These are phyloP conservation scores for Takifugu flavidus DNA, from an alignment of 2,113 vertebrate genomes.

Conservation along the genomic window DNA sequence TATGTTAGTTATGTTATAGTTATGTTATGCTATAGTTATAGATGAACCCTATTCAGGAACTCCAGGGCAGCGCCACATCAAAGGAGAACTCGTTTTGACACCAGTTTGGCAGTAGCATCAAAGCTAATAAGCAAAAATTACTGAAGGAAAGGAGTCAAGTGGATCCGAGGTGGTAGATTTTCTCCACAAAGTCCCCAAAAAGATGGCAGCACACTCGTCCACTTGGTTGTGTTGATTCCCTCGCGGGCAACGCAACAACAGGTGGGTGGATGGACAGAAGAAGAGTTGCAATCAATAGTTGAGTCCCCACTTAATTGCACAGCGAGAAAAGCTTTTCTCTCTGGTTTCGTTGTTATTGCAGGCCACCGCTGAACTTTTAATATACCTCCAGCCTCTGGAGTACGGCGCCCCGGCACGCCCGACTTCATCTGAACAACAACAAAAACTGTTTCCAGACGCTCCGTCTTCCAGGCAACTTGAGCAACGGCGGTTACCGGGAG, in stretches of 20 bases:
- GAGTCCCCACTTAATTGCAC: conserved; percentile 65
- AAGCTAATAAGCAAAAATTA: too few species aligned
- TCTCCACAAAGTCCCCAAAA: too few species aligned
- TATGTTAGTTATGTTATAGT: too few species aligned
- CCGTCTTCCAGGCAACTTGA: conserved; percentile 42
- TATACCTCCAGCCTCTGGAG: conserved; percentile 63
- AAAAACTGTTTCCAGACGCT: conserved; percentile 44
- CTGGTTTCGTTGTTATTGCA: conserved; percentile 60
- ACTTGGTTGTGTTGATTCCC: conserved; percentile 43
- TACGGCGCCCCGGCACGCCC: conserved; percentile 36
- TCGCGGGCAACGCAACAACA: conserved; percentile 53
- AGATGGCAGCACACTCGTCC: conserved; percentile 2
- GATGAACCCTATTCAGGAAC: too few species aligned
- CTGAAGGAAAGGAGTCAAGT: too few species aligned
- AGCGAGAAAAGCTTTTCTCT: conserved; percentile 60
- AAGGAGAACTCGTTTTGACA: too few species aligned
- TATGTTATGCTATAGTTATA: too few species aligned
- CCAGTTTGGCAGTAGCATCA: too few species aligned
- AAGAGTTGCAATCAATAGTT: conserved; percentile 74
- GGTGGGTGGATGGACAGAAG: conserved; percentile 63
- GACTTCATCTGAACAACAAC: conserved; percentile 54
- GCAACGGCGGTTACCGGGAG: conserved; percentile 54
- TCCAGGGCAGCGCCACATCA: too few species aligned
- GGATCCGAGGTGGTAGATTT: too few species aligned
- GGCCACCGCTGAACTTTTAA: conserved; percentile 72